Conservation (phyloP, 1,140 invertebrate genomes). For the Asobara japonica region DNA sequence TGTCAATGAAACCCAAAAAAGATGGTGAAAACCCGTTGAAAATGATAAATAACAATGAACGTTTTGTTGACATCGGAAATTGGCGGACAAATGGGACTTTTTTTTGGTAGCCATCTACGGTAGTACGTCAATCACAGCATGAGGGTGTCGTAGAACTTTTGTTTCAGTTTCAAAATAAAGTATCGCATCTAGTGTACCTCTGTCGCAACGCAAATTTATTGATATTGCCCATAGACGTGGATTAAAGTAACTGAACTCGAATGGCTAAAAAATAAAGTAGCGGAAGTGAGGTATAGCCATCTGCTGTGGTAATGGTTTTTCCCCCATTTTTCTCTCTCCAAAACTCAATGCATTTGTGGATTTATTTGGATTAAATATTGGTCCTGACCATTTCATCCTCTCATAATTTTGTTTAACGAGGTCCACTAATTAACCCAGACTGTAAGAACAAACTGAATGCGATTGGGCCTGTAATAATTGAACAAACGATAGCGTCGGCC, state of each 20-base stretch:
- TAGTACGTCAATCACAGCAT: not conserved
- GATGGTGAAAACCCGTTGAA: not conserved
- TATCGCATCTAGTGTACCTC: not conserved
- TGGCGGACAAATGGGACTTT: not conserved
- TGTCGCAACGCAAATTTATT: not conserved
- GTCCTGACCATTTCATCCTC: not conserved
- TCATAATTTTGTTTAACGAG: not conserved
- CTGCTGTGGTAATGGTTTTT: not conserved
- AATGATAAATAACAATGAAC: not conserved
- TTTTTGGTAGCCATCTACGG: not conserved
- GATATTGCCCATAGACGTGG: not conserved
- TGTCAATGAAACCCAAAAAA: not conserved
- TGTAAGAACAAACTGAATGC: not conserved
- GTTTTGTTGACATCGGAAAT: not conserved
- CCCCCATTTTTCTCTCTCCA: not conserved
- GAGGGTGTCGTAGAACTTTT: not conserved
- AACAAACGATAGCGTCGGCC: too few relatives aligned
- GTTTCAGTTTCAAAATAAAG: not conserved
- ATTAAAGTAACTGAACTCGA: constrained; percentile 9
- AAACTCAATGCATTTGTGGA: not conserved
- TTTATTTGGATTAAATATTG: not conserved
- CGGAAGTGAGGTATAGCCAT: not conserved
- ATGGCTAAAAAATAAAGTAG: constrained; percentile 6
- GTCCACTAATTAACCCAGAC: not conserved
- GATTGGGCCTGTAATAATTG: not conserved